Evolutionary conservation across 1,140 invertebrate genomes (phyloP), one percentile per base, ranked within the genome.

Genomic region (Drosophila neocordata): DNA sequence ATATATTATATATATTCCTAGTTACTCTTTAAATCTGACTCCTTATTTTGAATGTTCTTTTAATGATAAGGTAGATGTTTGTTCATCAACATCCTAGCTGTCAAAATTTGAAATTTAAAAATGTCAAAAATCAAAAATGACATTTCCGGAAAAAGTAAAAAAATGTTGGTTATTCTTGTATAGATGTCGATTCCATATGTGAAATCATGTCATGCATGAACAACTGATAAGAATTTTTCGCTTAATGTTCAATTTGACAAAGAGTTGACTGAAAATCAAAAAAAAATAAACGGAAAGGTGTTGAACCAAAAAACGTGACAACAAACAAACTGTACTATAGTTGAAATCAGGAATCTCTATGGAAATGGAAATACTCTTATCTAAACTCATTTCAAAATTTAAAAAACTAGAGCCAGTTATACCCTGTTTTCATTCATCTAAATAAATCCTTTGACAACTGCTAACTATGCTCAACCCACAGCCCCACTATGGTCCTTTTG

Each of bases 191-290:
- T 11, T 65, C 69, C 69, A 76, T 69, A 68, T 73, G 75, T 53
- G 81, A 68, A 71, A 73, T 79, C 73, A 88, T 87, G 83, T 87
- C 83, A 87, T 88, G 83, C 83, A 83, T 88, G 79, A 87, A 87
- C 51, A 60, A 65, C 75, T 73, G 83, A 87, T 87, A 87, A 83
- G 66, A 53, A 71, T 66, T 63, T 48, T 48, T 48, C 15, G 41
- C 41, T 48, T 48, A 48, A 48, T 77, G 60, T 70, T 52, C 37
- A 34, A 56, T 31, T 56, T 52, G 44, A 70, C 66, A 77, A 74
- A 77, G 66, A 77, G 58, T 69, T 77, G 55, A 62, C 53, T 67
- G 57, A 11, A 63, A 53, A 62, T 27, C 58, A 35, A 24, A 22
- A 34, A 60, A 60, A 44, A 59, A 24, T 12, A 13, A 34, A n/a